These are phyloP conservation scores for Lamprotornis superbus DNA, from an alignment of 2,113 vertebrate genomes.

Conservation along the genomic window DNA sequence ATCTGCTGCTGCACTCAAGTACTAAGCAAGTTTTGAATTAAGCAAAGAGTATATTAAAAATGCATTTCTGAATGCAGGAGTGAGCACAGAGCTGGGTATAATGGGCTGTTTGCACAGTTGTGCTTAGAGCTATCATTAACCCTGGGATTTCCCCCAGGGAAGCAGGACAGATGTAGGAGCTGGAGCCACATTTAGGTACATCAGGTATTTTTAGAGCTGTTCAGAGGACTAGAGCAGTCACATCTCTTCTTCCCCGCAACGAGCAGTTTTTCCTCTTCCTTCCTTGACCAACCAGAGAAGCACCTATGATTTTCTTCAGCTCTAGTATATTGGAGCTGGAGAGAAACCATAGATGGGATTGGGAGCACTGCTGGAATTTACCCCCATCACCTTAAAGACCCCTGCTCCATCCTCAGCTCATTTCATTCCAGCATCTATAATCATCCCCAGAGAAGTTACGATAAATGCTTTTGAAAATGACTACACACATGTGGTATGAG, in stretches of 20 bases:
- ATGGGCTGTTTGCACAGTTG: neutral
- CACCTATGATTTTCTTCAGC: neutral
- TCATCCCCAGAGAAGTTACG: neutral
- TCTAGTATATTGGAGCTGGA: neutral
- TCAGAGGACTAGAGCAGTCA: neutral
- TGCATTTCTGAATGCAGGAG: neutral
- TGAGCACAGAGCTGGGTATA: neutral
- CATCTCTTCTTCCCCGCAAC: neutral
- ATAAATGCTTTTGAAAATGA: neutral
- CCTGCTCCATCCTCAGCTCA: neutral
- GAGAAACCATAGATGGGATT: rapidly evolving
- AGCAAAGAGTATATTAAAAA: constrained; percentile 28
- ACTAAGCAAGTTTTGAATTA: neutral
- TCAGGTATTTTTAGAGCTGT: neutral
- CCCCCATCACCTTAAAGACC: neutral
- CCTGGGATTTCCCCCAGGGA: neutral
- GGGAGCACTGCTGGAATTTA: neutral
- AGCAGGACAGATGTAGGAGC: neutral
- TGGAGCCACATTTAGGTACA: neutral
- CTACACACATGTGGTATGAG: rapidly evolving
- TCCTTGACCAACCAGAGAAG: neutral
- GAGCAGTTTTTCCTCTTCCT: neutral
- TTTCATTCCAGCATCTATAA: neutral
- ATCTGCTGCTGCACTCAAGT: neutral
- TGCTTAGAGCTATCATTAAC: neutral